These are phyloP conservation scores for Cerceris ruficornis DNA, from an alignment of 2,888 invertebrate genomes.

Conservation along the genomic window DNA sequence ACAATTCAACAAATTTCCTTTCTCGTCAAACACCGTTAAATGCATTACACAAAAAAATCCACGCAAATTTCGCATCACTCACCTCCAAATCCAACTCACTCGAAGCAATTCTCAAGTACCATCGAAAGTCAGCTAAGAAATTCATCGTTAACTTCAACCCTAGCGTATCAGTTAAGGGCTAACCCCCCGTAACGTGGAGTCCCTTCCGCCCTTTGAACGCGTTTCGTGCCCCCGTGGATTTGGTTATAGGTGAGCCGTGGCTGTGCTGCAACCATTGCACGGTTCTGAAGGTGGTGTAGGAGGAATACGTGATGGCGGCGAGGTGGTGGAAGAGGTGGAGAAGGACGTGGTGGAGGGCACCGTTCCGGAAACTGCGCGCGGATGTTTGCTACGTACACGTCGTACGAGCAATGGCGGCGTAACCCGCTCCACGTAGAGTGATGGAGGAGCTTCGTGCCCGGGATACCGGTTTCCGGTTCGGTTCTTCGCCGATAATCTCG, in stretches of 20 bases:
- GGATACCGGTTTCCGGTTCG: conserved; percentile 75
- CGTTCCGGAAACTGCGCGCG: conserved; percentile 73
- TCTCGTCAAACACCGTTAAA: too few species aligned
- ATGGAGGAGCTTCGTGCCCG: conserved; percentile 76
- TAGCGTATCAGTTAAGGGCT: too few species aligned
- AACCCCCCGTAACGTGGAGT: conserved; percentile 25
- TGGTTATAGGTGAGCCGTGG: conserved; percentile 55
- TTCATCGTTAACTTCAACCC: too few species aligned
- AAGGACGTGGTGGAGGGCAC: conserved; percentile 58
- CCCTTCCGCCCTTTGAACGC: conserved; percentile 59
- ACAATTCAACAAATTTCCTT: too few species aligned
- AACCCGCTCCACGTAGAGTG: conserved; percentile 67
- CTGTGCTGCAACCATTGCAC: conserved; percentile 33
- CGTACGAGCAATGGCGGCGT: conserved; percentile 68
- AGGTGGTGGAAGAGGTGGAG: conserved; percentile 51
- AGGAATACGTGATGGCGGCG: conserved; percentile 60
- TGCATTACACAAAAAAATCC: too few species aligned
- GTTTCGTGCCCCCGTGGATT: conserved; percentile 66
- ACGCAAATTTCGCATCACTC: too few species aligned
- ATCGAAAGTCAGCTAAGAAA: too few species aligned
- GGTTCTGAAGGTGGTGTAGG: conserved; percentile 61
- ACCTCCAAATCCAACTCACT: too few species aligned
- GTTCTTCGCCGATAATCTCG: conserved; percentile 77
- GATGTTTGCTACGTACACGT: conserved; percentile 72
- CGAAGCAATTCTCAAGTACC: too few species aligned